Evolutionary conservation across 2,888 invertebrate species (phyloP), one percentile per base, ranked within the genome.

Genomic region (Xiphydria camelus): DNA sequence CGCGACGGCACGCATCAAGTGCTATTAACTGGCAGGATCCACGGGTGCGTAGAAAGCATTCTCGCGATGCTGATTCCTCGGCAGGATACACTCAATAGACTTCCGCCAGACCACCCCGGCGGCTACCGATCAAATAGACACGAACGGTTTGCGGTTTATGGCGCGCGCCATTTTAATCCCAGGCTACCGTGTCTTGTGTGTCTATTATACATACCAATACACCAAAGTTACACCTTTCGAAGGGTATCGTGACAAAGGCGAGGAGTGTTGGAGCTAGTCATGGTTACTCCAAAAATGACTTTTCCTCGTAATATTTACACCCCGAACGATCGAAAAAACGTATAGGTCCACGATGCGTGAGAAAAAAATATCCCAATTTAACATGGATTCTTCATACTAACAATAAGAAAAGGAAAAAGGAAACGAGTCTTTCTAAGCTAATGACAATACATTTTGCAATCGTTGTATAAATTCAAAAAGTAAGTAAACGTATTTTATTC

Each of bases 1-100:
- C 57, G 59, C 58, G 49, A 47, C 53, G 63, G 53, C 64, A 67
- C 64, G 64, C 55, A 58, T 59, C 57, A 45, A 47, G 40, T 23
- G 42, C 42, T 37, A 42, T 42, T 42, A 34, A 26, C 42, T 42
- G 21, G 22, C 15, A 25, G 42, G 42, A 36, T 35, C 42, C 36
- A 21, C 26, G 34, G 15, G 34, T 29, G 25, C 20, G 36, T 19
- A 9, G 34, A 19, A 25, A 42, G 35, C n/a, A n/a, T n/a, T n/a
- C n/a, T n/a, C n/a, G 29, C 42, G 42, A 42, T 42, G 34, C 36
- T 12, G 36, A 26, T n/a, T 36, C 36, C 10, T 20, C 15, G 26
- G 36, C 12, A 12, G 29, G 29, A 15, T 4, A 14, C 29, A n/a
- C 25, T 42, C 42, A 42, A 42, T 42, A 37, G 42, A 42, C 42